phyloP scores from a whole-genome alignment of 1,140 invertebrate species.

The Meteorus sp. region DNA sequence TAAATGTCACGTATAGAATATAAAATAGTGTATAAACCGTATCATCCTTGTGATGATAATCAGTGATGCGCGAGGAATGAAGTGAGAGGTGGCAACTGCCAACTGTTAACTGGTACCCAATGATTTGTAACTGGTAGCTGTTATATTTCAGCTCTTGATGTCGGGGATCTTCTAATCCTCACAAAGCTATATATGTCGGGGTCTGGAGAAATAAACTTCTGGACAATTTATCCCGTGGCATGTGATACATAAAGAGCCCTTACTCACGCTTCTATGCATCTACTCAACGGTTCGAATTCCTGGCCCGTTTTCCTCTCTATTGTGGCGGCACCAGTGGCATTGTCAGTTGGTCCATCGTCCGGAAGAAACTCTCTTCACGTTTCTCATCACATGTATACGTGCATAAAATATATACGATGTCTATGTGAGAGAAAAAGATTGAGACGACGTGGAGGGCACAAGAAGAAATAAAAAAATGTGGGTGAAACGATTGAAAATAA shows the following conservation, averaged over 20 bases:
- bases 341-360: slow-evolving; percentile 20
- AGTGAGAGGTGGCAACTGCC: slow-evolving; percentile 29
- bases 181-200: slow-evolving; percentile 31
- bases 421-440: neutral
- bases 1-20: too few relatives aligned
- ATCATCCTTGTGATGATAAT: too few relatives aligned
- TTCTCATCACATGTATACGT: neutral
- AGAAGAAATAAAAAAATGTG: slow-evolving; percentile 12
- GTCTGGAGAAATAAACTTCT: slow-evolving; percentile 31
- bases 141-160: slow-evolving; percentile 9
- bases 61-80: too few relatives aligned
- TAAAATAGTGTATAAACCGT: too few relatives aligned
- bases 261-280: slow-evolving; percentile 30
- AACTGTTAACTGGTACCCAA: slow-evolving; percentile 33
- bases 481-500: neutral
- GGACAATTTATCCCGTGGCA: slow-evolving; percentile 36
- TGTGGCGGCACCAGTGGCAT: too few relatives aligned
- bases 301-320: too few relatives aligned
- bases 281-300: too few relatives aligned
- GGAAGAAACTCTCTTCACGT: neutral
- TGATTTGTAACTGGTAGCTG: slow-evolving; percentile 33
- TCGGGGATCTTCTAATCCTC: slow-evolving; percentile 27
- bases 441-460: neutral
- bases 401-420: neutral
- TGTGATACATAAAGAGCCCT: slow-evolving; percentile 34